These are phyloP conservation scores for Trichopria drosophilae DNA, from an alignment of 2,888 invertebrate species.

Conservation along the genomic window DNA sequence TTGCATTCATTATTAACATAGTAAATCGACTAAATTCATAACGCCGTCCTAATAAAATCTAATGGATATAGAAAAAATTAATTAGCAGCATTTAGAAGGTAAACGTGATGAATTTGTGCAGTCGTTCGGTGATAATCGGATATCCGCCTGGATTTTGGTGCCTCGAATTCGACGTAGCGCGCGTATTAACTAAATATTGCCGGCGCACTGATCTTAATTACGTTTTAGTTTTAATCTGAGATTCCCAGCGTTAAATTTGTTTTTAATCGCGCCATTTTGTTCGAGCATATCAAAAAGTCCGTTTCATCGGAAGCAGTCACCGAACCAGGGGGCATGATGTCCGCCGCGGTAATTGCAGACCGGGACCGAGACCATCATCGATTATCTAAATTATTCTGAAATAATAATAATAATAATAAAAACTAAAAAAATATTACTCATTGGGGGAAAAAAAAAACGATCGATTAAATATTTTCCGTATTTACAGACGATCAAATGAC, in stretches of 20 bases:
- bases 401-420: no score
- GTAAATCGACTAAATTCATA: constrained; percentile 46
- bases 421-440: no score
- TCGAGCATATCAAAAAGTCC: constrained; percentile 22
- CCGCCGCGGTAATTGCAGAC: no score
- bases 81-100: constrained; percentile 46
- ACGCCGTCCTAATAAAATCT: constrained; percentile 52
- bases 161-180: constrained; percentile 29
- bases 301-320: constrained; percentile 33
- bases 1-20: no score
- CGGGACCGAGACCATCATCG: no score
- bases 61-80: constrained; percentile 48
- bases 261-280: constrained; percentile 3
- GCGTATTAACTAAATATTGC: constrained; percentile 29
- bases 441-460: no score
- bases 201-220: constrained; percentile 18
- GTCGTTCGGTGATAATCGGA: no score
- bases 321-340: constrained; percentile 43
- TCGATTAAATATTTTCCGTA: no score
- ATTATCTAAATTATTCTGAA: no score
- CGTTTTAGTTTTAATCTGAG: constrained; percentile 7
- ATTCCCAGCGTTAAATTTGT: not conserved
- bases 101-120: constrained; percentile 49
- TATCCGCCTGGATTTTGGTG: no score
- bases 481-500: no score